phyloP scores from a whole-genome alignment of 2,797 vertebrate species.

The Agapornis canus region DNA sequence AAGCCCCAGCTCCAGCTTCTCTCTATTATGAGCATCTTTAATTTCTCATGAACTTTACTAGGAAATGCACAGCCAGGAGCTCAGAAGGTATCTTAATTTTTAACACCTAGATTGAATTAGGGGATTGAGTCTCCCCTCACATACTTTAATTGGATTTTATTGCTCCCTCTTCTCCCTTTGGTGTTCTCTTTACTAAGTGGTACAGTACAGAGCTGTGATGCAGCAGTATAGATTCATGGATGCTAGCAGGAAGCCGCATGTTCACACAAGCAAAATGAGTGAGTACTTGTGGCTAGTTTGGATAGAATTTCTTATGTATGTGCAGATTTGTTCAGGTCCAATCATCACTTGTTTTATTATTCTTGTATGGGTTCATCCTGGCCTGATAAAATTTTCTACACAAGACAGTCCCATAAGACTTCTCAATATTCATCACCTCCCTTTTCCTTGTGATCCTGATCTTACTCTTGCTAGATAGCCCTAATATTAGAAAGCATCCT shows the following conservation, averaged over 20 bases:
- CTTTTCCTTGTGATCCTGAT: neutral
- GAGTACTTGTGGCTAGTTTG: neutral
- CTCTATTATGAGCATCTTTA: neutral
- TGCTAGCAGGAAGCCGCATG: neutral
- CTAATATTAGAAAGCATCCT: neutral
- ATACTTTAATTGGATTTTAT: neutral
- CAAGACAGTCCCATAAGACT: neutral
- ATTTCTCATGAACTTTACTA: conserved; percentile 31
- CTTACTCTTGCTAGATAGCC: neutral
- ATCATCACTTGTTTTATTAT: neutral
- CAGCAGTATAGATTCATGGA: neutral
- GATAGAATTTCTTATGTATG: neutral
- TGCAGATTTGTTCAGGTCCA: neutral
- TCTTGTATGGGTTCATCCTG: neutral
- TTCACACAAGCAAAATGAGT: neutral
- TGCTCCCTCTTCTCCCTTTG: neutral
- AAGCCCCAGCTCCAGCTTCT: neutral
- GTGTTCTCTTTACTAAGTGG: neutral
- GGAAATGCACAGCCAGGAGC: neutral
- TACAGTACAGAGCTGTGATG: neutral
- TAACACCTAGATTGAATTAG: neutral
- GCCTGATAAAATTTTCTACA: neutral
- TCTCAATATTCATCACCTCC: neutral
- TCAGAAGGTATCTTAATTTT: neutral
- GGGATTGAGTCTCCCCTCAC: neutral